These are phyloP conservation scores for Synanthedon tipuliformis DNA, from an alignment of 2,888 invertebrate genomes.

Conservation along the genomic window DNA sequence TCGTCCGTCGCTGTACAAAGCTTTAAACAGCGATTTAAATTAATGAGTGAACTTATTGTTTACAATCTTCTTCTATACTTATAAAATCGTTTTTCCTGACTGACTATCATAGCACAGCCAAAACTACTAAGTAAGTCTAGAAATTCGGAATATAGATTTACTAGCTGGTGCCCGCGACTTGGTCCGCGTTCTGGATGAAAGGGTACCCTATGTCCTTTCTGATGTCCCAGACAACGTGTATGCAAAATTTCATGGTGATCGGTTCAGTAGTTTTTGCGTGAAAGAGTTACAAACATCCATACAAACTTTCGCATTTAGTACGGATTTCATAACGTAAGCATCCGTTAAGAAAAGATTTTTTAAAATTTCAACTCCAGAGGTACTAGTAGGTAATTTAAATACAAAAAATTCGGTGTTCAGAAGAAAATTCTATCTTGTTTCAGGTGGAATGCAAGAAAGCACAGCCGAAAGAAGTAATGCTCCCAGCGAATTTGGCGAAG, in stretches of 20 bases:
- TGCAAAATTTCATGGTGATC: too few relatives aligned
- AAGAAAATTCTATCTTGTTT: slow-evolving; percentile 24
- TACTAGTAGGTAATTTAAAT: background rate
- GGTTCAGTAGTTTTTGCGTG: too few relatives aligned
- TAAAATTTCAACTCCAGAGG: background rate
- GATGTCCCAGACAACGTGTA: too few relatives aligned
- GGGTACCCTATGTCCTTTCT: too few relatives aligned
- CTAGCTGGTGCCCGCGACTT: too few relatives aligned
- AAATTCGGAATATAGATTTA: too few relatives aligned
- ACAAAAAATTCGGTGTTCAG: background rate
- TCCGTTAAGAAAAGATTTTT: background rate
- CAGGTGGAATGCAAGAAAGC: slow-evolving; percentile 99
- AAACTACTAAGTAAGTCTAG: background rate
- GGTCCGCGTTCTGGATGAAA: too few relatives aligned
- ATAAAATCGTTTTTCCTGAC: too few relatives aligned
- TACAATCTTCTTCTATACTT: background rate
- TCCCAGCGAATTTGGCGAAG: slow-evolving; percentile 95
- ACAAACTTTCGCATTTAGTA: too few relatives aligned
- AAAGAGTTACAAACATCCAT: too few relatives aligned
- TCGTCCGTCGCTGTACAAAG: slow-evolving; percentile 10
- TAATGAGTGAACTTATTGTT: background rate
- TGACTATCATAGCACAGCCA: too few relatives aligned
- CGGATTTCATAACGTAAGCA: background rate
- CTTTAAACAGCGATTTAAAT: slow-evolving; percentile 10
- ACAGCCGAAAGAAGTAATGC: slow-evolving; percentile 99